A percentile compares a stretch with the other conserved stretches of the same genome.
These are phyloP conservation scores for Drosophila lutescens DNA, from an alignment of 2,888 invertebrate genomes.

Conservation along the genomic window DNA sequence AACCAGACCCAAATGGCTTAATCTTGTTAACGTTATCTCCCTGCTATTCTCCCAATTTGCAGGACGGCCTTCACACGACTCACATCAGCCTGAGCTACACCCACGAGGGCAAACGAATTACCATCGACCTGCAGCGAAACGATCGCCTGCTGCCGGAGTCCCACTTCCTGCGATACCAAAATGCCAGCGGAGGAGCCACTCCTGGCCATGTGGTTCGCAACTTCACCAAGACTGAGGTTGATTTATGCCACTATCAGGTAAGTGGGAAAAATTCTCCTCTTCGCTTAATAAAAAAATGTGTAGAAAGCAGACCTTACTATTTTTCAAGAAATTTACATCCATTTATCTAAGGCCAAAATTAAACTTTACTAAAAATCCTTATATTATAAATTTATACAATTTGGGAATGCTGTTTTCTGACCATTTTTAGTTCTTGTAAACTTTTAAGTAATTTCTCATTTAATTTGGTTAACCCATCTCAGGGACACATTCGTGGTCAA, in stretches of 20 bases:
- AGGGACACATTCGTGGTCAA: conserved; percentile 89
- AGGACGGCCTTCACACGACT: conserved; percentile 76
- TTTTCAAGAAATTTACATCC: background rate
- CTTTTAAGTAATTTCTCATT: conserved; percentile 16
- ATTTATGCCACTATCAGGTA: conserved; percentile 84
- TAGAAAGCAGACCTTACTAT: too few species aligned
- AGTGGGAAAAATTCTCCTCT: background rate
- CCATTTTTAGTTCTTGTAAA: background rate
- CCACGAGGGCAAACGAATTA: conserved; percentile 84
- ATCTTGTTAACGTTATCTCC: conserved; percentile 35
- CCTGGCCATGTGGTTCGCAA: conserved; percentile 78
- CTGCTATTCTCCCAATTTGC: background rate
- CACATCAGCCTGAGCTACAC: conserved; percentile 71
- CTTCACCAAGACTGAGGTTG: conserved; percentile 84
- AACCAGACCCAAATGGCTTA: conserved; percentile 40
- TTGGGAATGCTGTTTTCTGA: background rate
- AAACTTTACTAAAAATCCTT: too few species aligned
- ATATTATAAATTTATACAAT: background rate
- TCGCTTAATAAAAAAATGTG: too few species aligned
- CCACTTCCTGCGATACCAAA: conserved; percentile 84
- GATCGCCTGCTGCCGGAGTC: conserved; percentile 82
- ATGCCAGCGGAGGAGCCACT: conserved; percentile 56
- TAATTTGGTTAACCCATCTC: conserved; percentile 23
- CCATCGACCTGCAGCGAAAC: conserved; percentile 82
- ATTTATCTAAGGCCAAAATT: too few species aligned